Base-by-base conservation (phyloP, 2,797 vertebrate species). In the Odontamblyopus rebecca region DNA sequence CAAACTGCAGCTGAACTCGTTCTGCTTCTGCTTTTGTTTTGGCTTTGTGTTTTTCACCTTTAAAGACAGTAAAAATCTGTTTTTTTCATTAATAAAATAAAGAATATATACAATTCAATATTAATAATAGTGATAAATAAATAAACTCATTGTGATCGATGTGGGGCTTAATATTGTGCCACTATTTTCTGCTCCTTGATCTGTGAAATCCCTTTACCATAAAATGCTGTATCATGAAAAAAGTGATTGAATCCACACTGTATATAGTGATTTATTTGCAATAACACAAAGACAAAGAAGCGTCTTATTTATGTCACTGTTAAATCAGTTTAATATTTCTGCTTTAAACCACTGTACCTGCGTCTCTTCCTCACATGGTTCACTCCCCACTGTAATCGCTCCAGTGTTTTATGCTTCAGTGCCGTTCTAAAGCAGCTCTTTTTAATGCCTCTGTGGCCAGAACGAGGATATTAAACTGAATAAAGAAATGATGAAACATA, bases 201-300 rank as follows among this genome's bases (percentile, higher is more conserved):
- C 13, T 48, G 44, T 48, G 3, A 48, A 48, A 48, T 48, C 44
- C 44, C 41, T 44, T 3, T 44, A 13, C 11, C 3, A 13, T 44
- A 44, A 48, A 48, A 15, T 48, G 44, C 8, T 48, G 54, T 87
- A 85, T 89, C 89, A 91, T 91, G 89, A 91, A 92, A 93, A 92
- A 89, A 82, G 89, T 5, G 5, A 16, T 26, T 3, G 51, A n/a
- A 13, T 4, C 41, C 41, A 44, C 41, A 44, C 12, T 41, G 38
- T 44, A 44, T 13, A 44, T 13, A 13, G 41, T 44, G 41, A 44
- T 13, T 48, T 51, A 15, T 59, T 29, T 29, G 26, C 4, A 3
- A 35, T 29, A 19, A 30, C 5, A 23, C 23, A 23, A 23, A 23
- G 23, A 23, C 23, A 61, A 61, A 61, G 8, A 38, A 8, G 0